These are phyloP conservation scores for Patella ulyssiponensis DNA, from an alignment of 2,888 invertebrate genomes.

Conservation along the genomic window DNA sequence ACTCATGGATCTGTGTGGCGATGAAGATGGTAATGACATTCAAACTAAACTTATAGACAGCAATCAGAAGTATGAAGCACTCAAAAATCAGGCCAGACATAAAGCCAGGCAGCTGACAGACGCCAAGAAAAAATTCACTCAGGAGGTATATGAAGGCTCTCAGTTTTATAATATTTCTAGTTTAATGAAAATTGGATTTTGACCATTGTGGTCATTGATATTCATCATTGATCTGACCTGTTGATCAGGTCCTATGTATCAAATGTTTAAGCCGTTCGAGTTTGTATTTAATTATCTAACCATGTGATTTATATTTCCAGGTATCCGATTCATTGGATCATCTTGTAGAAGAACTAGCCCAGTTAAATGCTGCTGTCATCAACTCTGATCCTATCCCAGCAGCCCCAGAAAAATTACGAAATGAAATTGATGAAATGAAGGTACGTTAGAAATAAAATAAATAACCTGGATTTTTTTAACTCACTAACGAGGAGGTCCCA, in stretches of 20 bases:
- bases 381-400: constrained; percentile 69
- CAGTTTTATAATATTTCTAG: not conserved
- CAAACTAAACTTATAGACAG: constrained; percentile 66
- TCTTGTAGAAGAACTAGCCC: constrained; percentile 66
- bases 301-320: constrained; percentile 38
- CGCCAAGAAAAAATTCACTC: constrained; percentile 61
- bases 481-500: too few species aligned
- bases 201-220: too few species aligned
- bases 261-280: too few species aligned
- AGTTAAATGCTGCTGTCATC: constrained; percentile 62
- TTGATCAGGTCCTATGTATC: too few species aligned
- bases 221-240: too few species aligned
- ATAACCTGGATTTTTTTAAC: too few species aligned
- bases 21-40: constrained; percentile 67
- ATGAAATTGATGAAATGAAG: constrained; percentile 68
- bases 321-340: constrained; percentile 67
- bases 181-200: too few species aligned
- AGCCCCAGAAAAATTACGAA: constrained; percentile 65
- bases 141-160: constrained; percentile 56
- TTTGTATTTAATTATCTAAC: too few species aligned
- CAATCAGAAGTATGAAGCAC: constrained; percentile 65
- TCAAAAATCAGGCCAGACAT: constrained; percentile 61
- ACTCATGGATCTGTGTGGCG: constrained; percentile 70
- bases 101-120: constrained; percentile 66
- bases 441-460: constrained; percentile 35